Evolutionary conservation across 2,888 invertebrate genomes (phyloP).

Genomic region (Coecobrya sp.): DNA sequence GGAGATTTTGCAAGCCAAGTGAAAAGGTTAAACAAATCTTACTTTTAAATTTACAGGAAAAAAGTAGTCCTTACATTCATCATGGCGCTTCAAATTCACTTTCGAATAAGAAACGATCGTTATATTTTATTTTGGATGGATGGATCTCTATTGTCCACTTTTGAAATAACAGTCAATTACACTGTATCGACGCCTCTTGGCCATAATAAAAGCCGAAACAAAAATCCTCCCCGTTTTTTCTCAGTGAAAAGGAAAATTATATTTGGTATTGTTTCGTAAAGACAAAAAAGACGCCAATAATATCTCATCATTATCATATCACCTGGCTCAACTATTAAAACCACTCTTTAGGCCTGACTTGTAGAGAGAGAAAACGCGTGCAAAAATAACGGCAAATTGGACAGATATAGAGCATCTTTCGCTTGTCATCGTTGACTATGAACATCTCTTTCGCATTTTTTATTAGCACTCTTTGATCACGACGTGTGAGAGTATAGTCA

Average conservation of each 20-base stretch:
- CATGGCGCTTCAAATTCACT: not conserved
- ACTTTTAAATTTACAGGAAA: too few species aligned
- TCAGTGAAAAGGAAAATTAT: slow-evolving; percentile 9
- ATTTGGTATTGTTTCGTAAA: not conserved
- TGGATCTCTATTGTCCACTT: slow-evolving; percentile 29
- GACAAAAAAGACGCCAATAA: not conserved
- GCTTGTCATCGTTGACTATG: slow-evolving; percentile 58
- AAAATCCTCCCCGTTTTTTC: not conserved
- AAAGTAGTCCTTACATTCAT: not conserved
- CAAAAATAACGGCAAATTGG: slow-evolving; percentile 78
- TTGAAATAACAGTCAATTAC: not conserved
- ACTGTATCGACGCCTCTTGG: not conserved
- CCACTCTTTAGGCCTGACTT: slow-evolving; percentile 15
- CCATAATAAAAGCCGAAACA: too few species aligned
- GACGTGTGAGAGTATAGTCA: slow-evolving; percentile 39
- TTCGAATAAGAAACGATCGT: slow-evolving; percentile 39
- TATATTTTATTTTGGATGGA: not conserved
- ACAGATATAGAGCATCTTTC: slow-evolving; percentile 78
- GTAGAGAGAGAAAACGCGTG: not conserved
- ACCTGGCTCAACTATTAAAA: too few species aligned
- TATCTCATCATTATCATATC: slow-evolving; percentile 6
- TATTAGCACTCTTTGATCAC: slow-evolving; percentile 76
- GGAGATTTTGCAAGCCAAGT: too few species aligned
- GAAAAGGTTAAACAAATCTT: too few species aligned
- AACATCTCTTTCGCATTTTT: slow-evolving; percentile 49